These are phyloP conservation scores for Seriola quinqueradiata DNA, from an alignment of 2,113 vertebrate genomes.

Conservation along the genomic window DNA sequence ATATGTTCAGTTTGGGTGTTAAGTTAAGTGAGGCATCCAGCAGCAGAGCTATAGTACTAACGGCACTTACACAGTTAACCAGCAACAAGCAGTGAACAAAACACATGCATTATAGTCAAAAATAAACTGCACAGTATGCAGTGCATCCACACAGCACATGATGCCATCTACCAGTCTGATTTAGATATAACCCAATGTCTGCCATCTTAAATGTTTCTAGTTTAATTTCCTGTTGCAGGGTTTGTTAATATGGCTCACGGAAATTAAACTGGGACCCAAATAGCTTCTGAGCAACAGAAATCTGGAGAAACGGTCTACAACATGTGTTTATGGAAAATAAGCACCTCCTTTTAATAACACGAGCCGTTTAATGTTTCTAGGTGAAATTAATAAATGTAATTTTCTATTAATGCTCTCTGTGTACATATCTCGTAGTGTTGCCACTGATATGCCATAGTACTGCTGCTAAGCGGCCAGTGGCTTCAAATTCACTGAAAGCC, in stretches of 20 bases:
- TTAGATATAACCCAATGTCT: neutral
- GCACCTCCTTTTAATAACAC: neutral
- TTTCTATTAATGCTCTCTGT: neutral
- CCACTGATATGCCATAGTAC: neutral
- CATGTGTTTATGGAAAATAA: neutral
- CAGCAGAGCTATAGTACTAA: neutral
- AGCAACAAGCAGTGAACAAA: neutral
- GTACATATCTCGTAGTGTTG: neutral
- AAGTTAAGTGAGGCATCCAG: neutral
- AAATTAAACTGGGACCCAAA: constrained; percentile 10
- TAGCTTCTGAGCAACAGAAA: neutral
- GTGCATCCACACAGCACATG: neutral
- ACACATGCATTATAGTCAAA: neutral
- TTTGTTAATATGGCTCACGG: neutral
- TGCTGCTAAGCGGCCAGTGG: neutral
- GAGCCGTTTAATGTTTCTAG: neutral
- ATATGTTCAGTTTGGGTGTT: neutral
- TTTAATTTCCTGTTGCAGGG: constrained; percentile 5
- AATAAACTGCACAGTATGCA: neutral
- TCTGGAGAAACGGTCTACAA: neutral
- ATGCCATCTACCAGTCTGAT: neutral
- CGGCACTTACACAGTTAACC: neutral
- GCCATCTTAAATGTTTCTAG: neutral
- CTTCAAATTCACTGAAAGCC: neutral
- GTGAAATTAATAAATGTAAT: neutral